Base-by-base conservation (phyloP, 2,888 invertebrate genomes). In the Schizaphis graminum region DNA sequence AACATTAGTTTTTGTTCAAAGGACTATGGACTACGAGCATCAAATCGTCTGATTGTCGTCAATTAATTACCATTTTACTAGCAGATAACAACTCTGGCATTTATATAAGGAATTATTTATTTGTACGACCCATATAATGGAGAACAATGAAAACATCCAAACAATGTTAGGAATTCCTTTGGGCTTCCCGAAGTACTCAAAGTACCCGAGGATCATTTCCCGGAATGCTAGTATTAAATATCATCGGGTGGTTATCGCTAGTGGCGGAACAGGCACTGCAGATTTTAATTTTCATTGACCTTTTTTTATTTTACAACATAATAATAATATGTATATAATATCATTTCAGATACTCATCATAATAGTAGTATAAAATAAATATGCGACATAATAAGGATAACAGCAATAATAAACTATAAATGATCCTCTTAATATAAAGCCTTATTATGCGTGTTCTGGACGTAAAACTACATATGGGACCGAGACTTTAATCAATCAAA, bases 91-190 rank as follows among this genome's bases (percentile, higher is more conserved):
- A 11, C 44, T 24, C 56, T 44, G 85, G 57, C 91, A 26, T 92
- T 61, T 35, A 13, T 47, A n/a, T 8, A 35, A 61, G 91, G 35
- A 92, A 86, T 92, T 86, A 61, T 86, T 86, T 86, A 61, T 92
- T 61, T 26, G 86, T 91, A 86, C 57, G 86, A 49, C 57, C 47
- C 11, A 57, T 28, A 41, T 44, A 26, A 56, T 26, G 91, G 41
- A 26, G 85, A 91, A 91, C 91, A 47, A 84, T 28, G 67, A 77
- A 91, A 91, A 92, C 57, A 61, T 92, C 5, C 91, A 61, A 86
- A 47, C 28, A 35, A 86, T 86, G 28, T n/a, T 28, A 2, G 91
- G 86, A 86, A 86, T 92, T 47, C 91, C 91, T 86, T 92, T 86
- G 91, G 91, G 86, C 24, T 56, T 24, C 84, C 26, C 41, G 53